Conservation (phyloP, 2,888 invertebrate species). For the Eupithecia tripunctaria region DNA sequence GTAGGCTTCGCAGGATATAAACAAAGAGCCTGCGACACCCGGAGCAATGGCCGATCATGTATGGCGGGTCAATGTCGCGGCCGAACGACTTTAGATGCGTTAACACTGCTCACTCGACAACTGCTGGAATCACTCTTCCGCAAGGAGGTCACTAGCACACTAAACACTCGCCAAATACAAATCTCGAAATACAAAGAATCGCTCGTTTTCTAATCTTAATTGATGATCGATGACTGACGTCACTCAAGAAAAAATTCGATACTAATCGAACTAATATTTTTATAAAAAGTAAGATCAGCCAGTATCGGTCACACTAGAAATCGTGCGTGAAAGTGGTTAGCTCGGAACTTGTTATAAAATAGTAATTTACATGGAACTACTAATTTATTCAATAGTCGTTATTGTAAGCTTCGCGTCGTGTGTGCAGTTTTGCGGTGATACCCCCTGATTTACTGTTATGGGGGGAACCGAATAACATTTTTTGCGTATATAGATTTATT, state of each 20-base stretch:
- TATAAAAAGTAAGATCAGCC: constrained; percentile 58
- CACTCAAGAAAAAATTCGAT: constrained; percentile 37
- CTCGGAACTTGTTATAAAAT: constrained; percentile 68
- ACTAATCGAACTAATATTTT: constrained; percentile 44
- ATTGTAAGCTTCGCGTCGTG: constrained; percentile 46
- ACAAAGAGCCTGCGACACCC: constrained; percentile 82
- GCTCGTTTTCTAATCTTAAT: constrained; percentile 50
- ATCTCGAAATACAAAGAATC: constrained; percentile 33
- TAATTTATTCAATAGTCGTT: constrained; percentile 53
- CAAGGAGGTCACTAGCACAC: constrained; percentile 75
- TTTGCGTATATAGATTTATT: too few relatives aligned
- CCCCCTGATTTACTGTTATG: not conserved
- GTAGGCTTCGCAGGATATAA: constrained; percentile 74
- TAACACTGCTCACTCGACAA: constrained; percentile 68
- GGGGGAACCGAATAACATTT: not conserved
- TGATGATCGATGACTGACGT: constrained; percentile 42
- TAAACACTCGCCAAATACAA: constrained; percentile 42
- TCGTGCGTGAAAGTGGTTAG: constrained; percentile 73
- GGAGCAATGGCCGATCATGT: constrained; percentile 81
- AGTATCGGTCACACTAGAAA: constrained; percentile 67
- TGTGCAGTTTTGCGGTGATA: constrained; percentile 41
- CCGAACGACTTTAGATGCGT: constrained; percentile 72
- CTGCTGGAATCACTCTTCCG: constrained; percentile 66
- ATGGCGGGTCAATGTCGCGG: constrained; percentile 83
- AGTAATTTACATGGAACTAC: constrained; percentile 66